Evolutionary conservation across 1,140 invertebrate genomes (phyloP).

Genomic region (Drosophila ananassae): DNA sequence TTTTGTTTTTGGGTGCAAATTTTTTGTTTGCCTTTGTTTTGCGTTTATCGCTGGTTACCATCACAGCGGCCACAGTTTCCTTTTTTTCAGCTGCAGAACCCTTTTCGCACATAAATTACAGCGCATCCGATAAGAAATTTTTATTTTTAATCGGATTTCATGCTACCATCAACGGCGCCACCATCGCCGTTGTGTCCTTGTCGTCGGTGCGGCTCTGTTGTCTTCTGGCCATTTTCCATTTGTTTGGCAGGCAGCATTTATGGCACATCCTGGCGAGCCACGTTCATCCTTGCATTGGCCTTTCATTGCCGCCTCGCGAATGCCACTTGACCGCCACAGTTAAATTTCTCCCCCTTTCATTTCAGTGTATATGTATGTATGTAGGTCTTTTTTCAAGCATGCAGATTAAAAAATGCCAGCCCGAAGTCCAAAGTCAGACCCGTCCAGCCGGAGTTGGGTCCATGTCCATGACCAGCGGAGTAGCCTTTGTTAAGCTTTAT

Average conservation of each 20-base stretch:
- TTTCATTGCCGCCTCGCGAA: conserved; percentile 45
- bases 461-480: conserved; percentile 32
- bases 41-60: conserved; percentile 79
- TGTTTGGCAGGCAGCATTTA: conserved; percentile 74
- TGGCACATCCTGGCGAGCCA: conserved; percentile 69
- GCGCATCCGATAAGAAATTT: conserved; percentile 83
- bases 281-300: conserved; percentile 55
- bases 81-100: conserved; percentile 70
- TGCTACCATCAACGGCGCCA: conserved; percentile 72
- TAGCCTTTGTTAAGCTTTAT: conserved; percentile 68
- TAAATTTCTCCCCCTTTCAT: conserved; percentile 37
- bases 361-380: conserved; percentile 5
- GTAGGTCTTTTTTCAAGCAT: conserved; percentile 34
- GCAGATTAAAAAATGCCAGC: conserved; percentile 71
- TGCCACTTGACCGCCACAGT: conserved; percentile 70
- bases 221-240: conserved; percentile 54
- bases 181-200: conserved; percentile 27
- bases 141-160: conserved; percentile 84
- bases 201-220: conserved; percentile 47
- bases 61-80: conserved; percentile 72
- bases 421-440: conserved; percentile 13
- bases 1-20: conserved; percentile 50
- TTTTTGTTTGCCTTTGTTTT: conserved; percentile 80
- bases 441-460: conserved; percentile 32
- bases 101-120: conserved; percentile 84